These are phyloP conservation scores for Cyprinus carpio DNA, from an alignment of 2,113 vertebrate genomes.

Conservation along the genomic window DNA sequence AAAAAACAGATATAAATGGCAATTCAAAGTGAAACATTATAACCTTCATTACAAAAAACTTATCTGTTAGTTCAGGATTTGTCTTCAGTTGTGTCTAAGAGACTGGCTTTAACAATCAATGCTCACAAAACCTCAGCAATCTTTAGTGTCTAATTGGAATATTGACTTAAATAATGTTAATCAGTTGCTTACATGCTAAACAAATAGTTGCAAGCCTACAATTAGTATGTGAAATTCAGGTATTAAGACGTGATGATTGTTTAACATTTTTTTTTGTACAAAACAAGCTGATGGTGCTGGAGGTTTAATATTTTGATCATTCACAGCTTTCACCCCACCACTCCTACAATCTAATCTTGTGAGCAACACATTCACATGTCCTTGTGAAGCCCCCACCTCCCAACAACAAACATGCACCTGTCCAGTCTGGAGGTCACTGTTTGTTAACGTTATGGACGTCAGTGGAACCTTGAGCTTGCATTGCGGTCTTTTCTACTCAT, in stretches of 20 bases:
- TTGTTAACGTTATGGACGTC: conserved; percentile 66
- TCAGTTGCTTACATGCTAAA: background rate
- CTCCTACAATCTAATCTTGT: conserved; percentile 69
- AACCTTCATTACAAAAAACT: background rate
- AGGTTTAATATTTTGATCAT: conserved; percentile 17
- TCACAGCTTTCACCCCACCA: conserved; percentile 56
- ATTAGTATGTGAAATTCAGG: conserved; percentile 41
- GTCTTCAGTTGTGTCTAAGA: conserved; percentile 12
- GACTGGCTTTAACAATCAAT: conserved; percentile 1
- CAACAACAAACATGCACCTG: conserved; percentile 43
- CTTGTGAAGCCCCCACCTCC: background rate
- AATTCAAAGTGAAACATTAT: background rate
- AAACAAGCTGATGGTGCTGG: conserved; percentile 19
- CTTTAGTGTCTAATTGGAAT: conserved; percentile 8
- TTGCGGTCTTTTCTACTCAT: conserved; percentile 77
- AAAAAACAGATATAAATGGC: background rate
- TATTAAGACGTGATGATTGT: conserved; percentile 49
- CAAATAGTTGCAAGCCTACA: conserved; percentile 19
- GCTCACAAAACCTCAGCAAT: conserved; percentile 22
- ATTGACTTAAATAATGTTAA: background rate
- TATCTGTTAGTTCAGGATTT: background rate
- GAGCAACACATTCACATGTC: conserved; percentile 46
- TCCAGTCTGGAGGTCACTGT: conserved; percentile 67
- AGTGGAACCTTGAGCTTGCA: conserved; percentile 57
- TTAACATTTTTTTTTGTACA: conserved; percentile 17